Evolutionary conservation across 2,888 invertebrate species (phyloP).

Genomic region (Lypha dubia): DNA sequence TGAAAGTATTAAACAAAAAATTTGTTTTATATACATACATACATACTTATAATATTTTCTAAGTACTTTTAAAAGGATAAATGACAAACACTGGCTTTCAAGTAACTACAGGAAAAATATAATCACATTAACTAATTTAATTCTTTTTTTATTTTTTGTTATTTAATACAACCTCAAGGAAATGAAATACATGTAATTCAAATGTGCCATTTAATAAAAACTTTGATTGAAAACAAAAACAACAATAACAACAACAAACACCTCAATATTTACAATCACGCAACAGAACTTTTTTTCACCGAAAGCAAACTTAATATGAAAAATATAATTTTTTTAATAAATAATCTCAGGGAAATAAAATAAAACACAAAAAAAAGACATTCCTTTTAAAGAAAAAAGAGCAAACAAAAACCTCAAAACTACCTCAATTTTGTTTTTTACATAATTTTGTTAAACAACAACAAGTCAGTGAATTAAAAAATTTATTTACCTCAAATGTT

Average conservation of each 20-base stretch:
- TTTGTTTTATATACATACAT: not conserved
- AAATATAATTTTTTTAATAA: slow-evolving; percentile 25
- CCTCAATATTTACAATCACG: slow-evolving; percentile 37
- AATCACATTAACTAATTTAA: slow-evolving; percentile 28
- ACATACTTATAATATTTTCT: not conserved
- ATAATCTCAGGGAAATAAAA: slow-evolving; percentile 63
- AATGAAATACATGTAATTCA: slow-evolving; percentile 49
- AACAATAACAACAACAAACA: too few relatives aligned
- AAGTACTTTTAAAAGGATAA: not conserved
- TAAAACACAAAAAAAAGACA: slow-evolving; percentile 51
- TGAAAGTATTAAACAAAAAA: not conserved
- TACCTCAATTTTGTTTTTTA: slow-evolving; percentile 68
- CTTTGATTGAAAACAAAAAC: not conserved
- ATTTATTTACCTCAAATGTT: slow-evolving; percentile 65
- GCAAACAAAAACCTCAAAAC: slow-evolving; percentile 67
- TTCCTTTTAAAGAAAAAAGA: slow-evolving; percentile 63
- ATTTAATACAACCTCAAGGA: slow-evolving; percentile 28
- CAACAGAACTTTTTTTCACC: slow-evolving; percentile 23
- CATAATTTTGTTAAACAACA: slow-evolving; percentile 55
- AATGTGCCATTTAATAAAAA: slow-evolving; percentile 68
- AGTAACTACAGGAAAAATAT: slow-evolving; percentile 2
- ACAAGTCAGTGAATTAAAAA: slow-evolving; percentile 67
- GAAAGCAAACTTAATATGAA: slow-evolving; percentile 33
- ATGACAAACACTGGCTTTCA: slow-evolving; percentile 60
- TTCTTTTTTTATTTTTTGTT: not conserved